A percentile compares a stretch with the other conserved stretches of the same genome.
Evolutionary conservation across 2,797 vertebrate species (phyloP).

Genomic region (Alcedo quadribrachys): DNA sequence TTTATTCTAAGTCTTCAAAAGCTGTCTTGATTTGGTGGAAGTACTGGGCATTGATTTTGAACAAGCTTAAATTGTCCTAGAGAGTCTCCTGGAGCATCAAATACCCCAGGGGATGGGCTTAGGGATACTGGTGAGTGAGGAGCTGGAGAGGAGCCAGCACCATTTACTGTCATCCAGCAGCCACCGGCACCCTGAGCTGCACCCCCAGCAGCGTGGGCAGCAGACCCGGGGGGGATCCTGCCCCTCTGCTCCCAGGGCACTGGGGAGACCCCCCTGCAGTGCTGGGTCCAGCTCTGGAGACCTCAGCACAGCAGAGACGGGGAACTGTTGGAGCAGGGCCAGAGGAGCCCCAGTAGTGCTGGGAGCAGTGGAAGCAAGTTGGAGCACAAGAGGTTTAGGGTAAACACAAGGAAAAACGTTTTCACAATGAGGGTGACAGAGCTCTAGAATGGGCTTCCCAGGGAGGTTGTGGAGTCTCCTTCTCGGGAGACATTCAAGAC

Average conservation of each 20-base stretch:
- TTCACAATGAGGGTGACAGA: too few relatives aligned
- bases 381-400: too few relatives aligned
- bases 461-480: too few relatives aligned
- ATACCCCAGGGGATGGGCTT: background rate
- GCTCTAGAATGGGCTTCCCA: too few relatives aligned
- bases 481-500: too few relatives aligned
- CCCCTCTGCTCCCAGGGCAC: background rate
- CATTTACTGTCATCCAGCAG: background rate
- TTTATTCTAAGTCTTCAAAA: background rate
- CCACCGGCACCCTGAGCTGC: background rate
- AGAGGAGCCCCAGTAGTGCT: background rate
- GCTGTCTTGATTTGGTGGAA: background rate
- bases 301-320: background rate
- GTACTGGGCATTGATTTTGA: background rate
- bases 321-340: fast-evolving
- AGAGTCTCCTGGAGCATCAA: background rate
- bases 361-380: too few relatives aligned
- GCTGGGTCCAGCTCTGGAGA: background rate
- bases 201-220: background rate
- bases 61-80: background rate
- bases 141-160: fast-evolving
- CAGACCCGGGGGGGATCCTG: background rate
- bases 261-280: background rate
- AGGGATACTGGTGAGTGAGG: background rate
- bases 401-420: too few relatives aligned